Evolutionary conservation across 2,113 vertebrate genomes (phyloP).

Genomic region (Ciconia boyciana): DNA sequence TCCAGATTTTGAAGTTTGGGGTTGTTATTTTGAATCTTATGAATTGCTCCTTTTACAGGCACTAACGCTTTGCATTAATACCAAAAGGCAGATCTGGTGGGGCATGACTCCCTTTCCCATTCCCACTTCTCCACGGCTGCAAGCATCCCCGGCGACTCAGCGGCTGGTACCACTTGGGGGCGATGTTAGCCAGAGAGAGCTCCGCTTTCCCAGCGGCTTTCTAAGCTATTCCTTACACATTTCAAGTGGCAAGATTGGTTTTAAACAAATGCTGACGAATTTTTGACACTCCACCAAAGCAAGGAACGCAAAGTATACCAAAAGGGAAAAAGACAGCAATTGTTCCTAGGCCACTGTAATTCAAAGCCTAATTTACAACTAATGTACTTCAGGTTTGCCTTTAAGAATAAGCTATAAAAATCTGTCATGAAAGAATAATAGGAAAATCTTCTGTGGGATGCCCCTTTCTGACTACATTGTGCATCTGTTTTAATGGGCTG

Average conservation of each 20-base stretch:
- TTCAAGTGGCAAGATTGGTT: neutral
- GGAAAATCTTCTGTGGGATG: neutral
- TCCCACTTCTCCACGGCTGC: rapidly evolving
- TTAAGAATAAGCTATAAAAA: conserved; percentile 7
- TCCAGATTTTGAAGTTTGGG: neutral
- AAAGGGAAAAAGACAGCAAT: neutral
- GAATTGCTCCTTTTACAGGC: neutral
- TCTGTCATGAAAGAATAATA: neutral
- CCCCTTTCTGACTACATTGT: neutral
- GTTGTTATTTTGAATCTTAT: rapidly evolving
- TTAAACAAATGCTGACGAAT: neutral
- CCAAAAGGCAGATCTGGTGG: neutral
- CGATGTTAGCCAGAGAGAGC: conserved; percentile 24
- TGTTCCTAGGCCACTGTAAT: conserved; percentile 21
- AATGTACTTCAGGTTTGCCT: neutral
- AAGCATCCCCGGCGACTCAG: neutral
- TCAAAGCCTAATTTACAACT: neutral
- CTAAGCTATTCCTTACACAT: neutral
- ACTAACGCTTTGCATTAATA: neutral
- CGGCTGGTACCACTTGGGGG: conserved; percentile 50
- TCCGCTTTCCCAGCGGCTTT: neutral
- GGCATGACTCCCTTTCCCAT: neutral
- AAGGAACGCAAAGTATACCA: neutral
- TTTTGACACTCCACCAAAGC: conserved; percentile 18
- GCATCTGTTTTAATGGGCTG: neutral